phyloP scores from a whole-genome alignment of 1,140 invertebrate genomes.

The Drosophila nikananu region DNA sequence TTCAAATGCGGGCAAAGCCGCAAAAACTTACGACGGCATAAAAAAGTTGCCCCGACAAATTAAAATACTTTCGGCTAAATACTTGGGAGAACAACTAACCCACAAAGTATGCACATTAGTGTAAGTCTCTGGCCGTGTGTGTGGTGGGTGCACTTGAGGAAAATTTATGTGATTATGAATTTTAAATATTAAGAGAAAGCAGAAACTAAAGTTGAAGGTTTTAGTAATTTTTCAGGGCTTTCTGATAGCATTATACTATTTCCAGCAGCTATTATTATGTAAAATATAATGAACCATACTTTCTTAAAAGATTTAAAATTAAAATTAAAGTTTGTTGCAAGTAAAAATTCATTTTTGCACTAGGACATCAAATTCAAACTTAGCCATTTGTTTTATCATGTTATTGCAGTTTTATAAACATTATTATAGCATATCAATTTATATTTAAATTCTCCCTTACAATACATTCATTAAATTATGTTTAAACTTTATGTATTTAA shows the following conservation, averaged over 20 bases:
- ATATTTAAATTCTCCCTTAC: neutral
- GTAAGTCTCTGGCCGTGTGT: conserved; percentile 24
- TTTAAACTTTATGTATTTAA: neutral
- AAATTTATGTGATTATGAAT: neutral
- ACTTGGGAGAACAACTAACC: conserved; percentile 59
- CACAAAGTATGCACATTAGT: conserved; percentile 70
- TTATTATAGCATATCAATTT: neutral
- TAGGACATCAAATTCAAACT: rapidly evolving
- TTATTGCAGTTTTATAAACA: neutral
- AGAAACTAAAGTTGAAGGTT: too few relatives aligned
- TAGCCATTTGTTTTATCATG: too few relatives aligned
- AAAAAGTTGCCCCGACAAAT: conserved; percentile 59
- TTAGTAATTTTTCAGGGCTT: too few relatives aligned
- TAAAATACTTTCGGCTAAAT: conserved; percentile 70
- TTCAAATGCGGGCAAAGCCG: conserved; percentile 50
- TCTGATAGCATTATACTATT: neutral
- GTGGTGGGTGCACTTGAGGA: neutral
- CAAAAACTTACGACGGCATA: conserved; percentile 47
- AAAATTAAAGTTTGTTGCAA: neutral
- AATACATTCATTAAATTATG: neutral
- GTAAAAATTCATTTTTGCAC: too few relatives aligned
- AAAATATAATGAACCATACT: rapidly evolving
- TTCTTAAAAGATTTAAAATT: neutral
- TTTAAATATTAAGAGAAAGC: neutral
- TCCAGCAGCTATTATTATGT: neutral